These are phyloP conservation scores for Labrus mixtus DNA, from an alignment of 2,113 vertebrate species.

Conservation along the genomic window DNA sequence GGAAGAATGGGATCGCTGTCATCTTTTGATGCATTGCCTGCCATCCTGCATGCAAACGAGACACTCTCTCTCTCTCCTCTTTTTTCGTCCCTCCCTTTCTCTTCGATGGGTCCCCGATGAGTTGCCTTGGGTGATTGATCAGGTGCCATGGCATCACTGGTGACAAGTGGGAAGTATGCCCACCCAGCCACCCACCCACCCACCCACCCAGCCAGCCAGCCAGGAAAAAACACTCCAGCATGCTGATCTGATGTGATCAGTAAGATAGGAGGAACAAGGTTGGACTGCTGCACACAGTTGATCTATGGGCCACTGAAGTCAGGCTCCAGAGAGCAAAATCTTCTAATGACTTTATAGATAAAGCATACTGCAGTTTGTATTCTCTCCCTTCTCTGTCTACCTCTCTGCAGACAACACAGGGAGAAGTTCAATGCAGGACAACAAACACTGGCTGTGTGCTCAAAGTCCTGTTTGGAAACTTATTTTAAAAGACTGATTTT, in stretches of 20 bases:
- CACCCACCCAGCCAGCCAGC: slow-evolving; percentile 31
- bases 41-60: slow-evolving; percentile 82
- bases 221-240: slow-evolving; percentile 36
- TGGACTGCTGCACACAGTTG: slow-evolving; percentile 45
- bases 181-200: slow-evolving; percentile 48
- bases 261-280: slow-evolving; percentile 50
- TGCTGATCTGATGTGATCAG: slow-evolving; percentile 66
- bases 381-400: slow-evolving; percentile 13
- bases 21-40: slow-evolving; percentile 87
- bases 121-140: slow-evolving; percentile 73
- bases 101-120: slow-evolving; percentile 54
- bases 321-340: slow-evolving; percentile 39
- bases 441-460: neutral
- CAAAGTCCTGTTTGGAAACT: neutral
- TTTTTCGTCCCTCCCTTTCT: slow-evolving; percentile 17
- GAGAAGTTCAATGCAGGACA: slow-evolving; percentile 5
- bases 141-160: slow-evolving; percentile 55
- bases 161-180: slow-evolving; percentile 57
- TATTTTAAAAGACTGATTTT: neutral
- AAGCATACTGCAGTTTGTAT: slow-evolving; percentile 24
- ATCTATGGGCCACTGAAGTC: slow-evolving; percentile 57
- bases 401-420: slow-evolving; percentile 11
- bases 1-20: slow-evolving; percentile 83
- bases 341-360: slow-evolving; percentile 58
- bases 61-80: slow-evolving; percentile 27